Evolutionary conservation across 2,113 vertebrate species (phyloP).

Genomic region (Odontophorus gujanensis): DNA sequence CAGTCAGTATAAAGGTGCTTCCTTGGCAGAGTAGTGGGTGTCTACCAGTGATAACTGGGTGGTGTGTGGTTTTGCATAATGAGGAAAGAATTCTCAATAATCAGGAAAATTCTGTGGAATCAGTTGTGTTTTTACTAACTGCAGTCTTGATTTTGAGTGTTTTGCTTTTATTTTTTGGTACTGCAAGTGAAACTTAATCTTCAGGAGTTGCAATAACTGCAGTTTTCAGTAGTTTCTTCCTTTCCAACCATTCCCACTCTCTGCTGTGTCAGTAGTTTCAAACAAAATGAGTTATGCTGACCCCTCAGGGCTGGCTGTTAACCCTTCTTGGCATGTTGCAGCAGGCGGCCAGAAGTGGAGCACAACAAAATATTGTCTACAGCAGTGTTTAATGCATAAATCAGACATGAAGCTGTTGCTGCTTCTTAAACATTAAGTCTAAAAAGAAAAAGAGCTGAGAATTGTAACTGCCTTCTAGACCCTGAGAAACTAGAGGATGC

Average conservation of each 20-base stretch:
- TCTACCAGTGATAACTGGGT: background rate
- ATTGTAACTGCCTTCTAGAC: background rate
- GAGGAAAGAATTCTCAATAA: background rate
- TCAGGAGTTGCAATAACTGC: background rate
- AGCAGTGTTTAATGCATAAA: background rate
- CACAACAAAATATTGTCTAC: background rate
- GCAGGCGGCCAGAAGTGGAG: background rate
- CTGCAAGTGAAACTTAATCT: slow-evolving; percentile 17
- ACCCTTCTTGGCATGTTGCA: background rate
- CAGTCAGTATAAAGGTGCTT: background rate
- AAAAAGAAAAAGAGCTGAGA: background rate
- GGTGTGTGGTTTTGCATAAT: background rate
- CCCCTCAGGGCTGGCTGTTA: background rate
- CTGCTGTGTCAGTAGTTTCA: background rate
- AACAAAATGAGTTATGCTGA: background rate
- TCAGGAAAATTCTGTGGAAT: background rate
- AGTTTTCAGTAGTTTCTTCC: slow-evolving; percentile 21
- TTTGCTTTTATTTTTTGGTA: background rate
- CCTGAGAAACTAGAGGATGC: background rate
- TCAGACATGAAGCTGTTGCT: background rate
- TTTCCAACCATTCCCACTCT: background rate
- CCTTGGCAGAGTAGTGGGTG: background rate
- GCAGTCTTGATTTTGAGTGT: background rate
- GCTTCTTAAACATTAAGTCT: background rate
- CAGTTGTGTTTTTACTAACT: background rate